Evolutionary conservation across 1,140 invertebrate species (phyloP).

Genomic region (Drosophila persimilis): DNA sequence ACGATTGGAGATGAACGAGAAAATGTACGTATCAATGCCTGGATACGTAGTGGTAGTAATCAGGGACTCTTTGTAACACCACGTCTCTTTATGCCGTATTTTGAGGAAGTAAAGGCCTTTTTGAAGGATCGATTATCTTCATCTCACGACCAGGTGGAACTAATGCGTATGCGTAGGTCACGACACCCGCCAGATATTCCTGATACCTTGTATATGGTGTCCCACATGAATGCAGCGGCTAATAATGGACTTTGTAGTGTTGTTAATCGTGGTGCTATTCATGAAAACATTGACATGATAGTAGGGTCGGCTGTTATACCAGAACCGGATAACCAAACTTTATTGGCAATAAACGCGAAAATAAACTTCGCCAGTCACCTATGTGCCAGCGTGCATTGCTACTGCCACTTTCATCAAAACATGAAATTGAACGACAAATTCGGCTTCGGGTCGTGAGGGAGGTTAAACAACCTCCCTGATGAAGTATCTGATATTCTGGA

Average conservation of each 20-base stretch:
- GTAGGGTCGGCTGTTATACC: constrained; percentile 86
- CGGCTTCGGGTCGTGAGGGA: constrained; percentile 95
- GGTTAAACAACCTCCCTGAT: constrained; percentile 96
- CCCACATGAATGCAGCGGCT: constrained; percentile 86
- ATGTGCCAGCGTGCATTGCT: constrained; percentile 90
- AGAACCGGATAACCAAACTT: constrained; percentile 89
- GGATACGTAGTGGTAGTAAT: no score
- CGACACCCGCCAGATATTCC: constrained; percentile 91
- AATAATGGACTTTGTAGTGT: constrained; percentile 84
- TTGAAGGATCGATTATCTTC: constrained; percentile 91
- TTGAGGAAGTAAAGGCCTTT: constrained; percentile 95
- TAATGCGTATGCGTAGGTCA: constrained; percentile 89
- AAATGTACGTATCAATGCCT: no score
- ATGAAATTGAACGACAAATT: constrained; percentile 90
- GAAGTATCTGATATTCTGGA: constrained; percentile 93
- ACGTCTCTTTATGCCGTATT: constrained; percentile 97
- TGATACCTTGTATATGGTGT: constrained; percentile 96
- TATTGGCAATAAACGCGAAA: constrained; percentile 91
- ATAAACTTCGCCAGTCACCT: constrained; percentile 91
- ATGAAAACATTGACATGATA: constrained; percentile 86
- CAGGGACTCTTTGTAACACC: no score
- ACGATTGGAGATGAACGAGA: no score
- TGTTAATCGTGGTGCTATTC: constrained; percentile 84
- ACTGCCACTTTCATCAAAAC: constrained; percentile 89
- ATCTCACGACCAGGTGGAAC: constrained; percentile 87